Base-by-base conservation (phyloP, 2,888 invertebrate genomes). In the Pterostichus niger region DNA sequence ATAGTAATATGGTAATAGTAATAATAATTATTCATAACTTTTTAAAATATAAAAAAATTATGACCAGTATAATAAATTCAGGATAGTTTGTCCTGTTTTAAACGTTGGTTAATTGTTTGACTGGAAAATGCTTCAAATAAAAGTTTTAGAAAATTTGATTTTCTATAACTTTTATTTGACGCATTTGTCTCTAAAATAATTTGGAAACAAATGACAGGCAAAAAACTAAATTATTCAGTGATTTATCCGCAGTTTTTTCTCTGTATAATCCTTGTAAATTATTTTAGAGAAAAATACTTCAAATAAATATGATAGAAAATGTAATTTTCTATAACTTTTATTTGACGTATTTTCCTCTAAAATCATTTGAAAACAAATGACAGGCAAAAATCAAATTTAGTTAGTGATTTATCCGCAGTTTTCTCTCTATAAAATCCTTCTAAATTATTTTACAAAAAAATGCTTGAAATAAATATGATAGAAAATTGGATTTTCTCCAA, bases 281-380 rank as follows among this genome's bases (percentile, higher is more conserved):
- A 24, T 24, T 24, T 24, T 24, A 24, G 1, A 54, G n/a, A 2
- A 24, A 31, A 31, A 2, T 64, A 31, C 24, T 33, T 64, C 35
- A 13, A 15, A 7, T 24, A 33, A 31, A 64, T 33, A 6, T 31
- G 0, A 33, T 13, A 15, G 15, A 13, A 15, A 56, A 56, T 13
- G 17, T n/a, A 68, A 35, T 84, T 82, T 46, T 61, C 44, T 84
- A 59, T 24, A 79, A 79, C n/a, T 15, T 54, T 2, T 13, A 54
- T 54, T 54, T 54, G 1, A 54, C 1, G 1, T n/a, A 11, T 46
- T 46, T 46, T n/a, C 46, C 11, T 4, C 2, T 46, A 46, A 46
- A 46, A n/a, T 46, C 2, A 3, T 24, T 24, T 24, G 2, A 4
- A 24, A 11, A 11, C 9, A 11, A 46, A 11, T 11, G 11, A 46